Conservation (phyloP, 37 sponge, comb jelly and placozoan species). For the Geodia barretti region DNA sequence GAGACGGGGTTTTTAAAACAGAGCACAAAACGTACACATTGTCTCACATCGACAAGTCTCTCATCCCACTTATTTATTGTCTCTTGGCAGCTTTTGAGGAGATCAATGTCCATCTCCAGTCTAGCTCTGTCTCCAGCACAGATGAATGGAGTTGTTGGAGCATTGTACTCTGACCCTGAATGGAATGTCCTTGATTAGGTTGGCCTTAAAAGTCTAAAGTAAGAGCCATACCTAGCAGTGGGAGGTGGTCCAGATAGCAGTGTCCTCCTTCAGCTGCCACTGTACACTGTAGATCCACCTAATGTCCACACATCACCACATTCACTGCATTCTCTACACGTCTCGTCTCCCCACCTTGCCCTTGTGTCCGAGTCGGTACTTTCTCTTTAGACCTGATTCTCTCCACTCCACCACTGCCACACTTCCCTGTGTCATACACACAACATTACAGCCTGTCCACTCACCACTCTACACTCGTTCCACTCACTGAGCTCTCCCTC, state of each 20-base stretch:
- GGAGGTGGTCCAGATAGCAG: background rate
- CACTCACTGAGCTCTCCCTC: background rate
- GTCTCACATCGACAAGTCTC: background rate
- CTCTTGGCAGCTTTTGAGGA: background rate
- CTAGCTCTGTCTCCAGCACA: background rate
- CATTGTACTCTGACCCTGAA: background rate
- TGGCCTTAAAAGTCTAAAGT: background rate
- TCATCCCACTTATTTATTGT: background rate
- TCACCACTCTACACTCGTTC: background rate
- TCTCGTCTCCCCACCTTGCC: conserved; percentile 71
- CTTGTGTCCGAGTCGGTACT: conserved; percentile 78
- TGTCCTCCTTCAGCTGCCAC: no score
- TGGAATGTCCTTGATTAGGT: background rate
- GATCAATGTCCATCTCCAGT: background rate
- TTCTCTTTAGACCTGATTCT: conserved; percentile 31
- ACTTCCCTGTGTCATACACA: conserved; percentile 79
- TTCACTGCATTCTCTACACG: background rate
- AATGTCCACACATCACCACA: background rate
- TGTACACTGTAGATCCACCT: background rate
- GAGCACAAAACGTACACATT: no score
- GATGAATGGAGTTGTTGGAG: background rate
- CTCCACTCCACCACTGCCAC: conserved; percentile 81
- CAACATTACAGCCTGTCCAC: no score
- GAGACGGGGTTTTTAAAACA: no score
- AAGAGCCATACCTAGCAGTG: background rate